Percentiles rank a stretch among this genome's conserved stretches.
phyloP scores from a whole-genome alignment of 1,140 invertebrate species.

The Palaemon carinicauda region DNA sequence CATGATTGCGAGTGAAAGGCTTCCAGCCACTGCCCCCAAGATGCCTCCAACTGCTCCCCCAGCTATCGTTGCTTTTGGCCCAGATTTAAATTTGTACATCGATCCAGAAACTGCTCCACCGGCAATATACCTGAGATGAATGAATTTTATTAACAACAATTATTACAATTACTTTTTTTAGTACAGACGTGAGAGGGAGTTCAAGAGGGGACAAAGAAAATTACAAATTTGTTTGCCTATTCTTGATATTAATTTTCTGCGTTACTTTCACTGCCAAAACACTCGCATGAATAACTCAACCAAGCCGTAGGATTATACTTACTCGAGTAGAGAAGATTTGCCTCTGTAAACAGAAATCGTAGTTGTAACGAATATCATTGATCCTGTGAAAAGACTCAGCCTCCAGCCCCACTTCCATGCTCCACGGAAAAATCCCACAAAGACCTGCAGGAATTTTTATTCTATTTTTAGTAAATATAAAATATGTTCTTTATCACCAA shows the following conservation, averaged over 20 bases:
- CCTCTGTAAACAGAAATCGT: constrained; percentile 32
- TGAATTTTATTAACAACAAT: neutral
- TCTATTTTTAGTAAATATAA: neutral
- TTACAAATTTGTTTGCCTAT: no score
- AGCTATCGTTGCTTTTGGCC: constrained; percentile 24
- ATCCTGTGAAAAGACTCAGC: constrained; percentile 27
- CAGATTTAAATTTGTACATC: constrained; percentile 27
- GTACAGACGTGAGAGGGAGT: neutral
- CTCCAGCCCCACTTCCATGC: constrained; percentile 39
- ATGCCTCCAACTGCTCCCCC: constrained; percentile 13
- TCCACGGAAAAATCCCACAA: constrained; percentile 26
- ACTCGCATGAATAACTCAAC: no score
- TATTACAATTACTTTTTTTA: no score
- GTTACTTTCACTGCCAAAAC: neutral
- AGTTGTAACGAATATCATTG: constrained; percentile 26
- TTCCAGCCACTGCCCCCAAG: constrained; percentile 18
- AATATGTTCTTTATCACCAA: neutral
- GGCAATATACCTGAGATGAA: constrained; percentile 4
- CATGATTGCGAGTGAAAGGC: neutral
- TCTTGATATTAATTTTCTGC: neutral
- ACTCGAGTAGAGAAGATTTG: constrained; percentile 35
- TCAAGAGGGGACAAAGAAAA: no score
- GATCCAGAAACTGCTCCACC: constrained; percentile 5
- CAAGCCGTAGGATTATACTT: constrained; percentile 1
- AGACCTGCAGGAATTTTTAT: constrained; percentile 2